Base-by-base conservation (phyloP, 1,140 invertebrate genomes). In the Leguminivora glycinivorella region DNA sequence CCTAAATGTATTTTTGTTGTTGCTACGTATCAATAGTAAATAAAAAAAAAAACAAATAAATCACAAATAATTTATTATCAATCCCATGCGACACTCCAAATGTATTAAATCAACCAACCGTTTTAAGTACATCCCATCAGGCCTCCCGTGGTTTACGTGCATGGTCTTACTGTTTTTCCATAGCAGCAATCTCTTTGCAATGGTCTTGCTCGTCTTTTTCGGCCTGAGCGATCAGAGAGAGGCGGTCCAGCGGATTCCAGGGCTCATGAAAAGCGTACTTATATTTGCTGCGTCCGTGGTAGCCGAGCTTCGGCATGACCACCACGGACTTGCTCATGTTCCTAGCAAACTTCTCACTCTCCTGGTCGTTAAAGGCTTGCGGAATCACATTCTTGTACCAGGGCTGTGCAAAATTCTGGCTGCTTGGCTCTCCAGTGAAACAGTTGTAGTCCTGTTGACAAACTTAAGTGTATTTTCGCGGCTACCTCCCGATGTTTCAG, bases 221-320 rank as follows among this genome's bases (percentile, higher is more conserved):
- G 1, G 88, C 86, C 68, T 87, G 72, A 12, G 78, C 82, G 9
- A 90, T 74, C 47, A 90, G 70, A 0, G 82, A 40, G 17, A 88
- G 67, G 69, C 88, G 78, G 68, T 90, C 85, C 7, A 89, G 67
- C 0, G 88, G 88, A 29, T 81, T 87, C 87, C 88, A 90, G 2
- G 88, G 88, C 52, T 90, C 88, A 43, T 90, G 87, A 67, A 90
- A 90, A 0, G 88, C 88, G 68, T 82, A 90, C 72, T 87, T 88
- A 60, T 83, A 89, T 63, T 87, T 90, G 29, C 74, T 80, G 26
- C 70, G 81, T 0, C 88, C 88, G 60, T 90, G 87, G 43, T 90
- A 90, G 2, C 88, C 85, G 10, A 90, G 80, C 47, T 79, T 85
- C 2, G 83, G 79, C 2, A 82, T 26, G 0, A 72, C 71, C 1